phyloP scores from a whole-genome alignment of 2,888 invertebrate species.

The Unio delphinus region DNA sequence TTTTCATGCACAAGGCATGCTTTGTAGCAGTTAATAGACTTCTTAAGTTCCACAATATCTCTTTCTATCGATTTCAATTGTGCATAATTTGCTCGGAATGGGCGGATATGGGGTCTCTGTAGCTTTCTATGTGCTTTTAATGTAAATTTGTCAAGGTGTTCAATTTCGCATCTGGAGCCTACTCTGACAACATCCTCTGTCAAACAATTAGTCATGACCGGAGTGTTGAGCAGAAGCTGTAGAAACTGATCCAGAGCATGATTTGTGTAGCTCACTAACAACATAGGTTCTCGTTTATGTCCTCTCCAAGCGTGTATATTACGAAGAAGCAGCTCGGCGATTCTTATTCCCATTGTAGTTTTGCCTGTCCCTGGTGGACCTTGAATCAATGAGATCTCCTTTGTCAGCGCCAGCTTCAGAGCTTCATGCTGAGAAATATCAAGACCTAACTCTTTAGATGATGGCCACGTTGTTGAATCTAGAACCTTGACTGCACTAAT shows the following conservation, averaged over 20 bases:
- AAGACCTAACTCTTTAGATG: constrained; percentile 29
- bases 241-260: constrained; percentile 90
- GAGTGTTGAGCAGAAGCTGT: constrained; percentile 72
- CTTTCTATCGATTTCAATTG: too few relatives aligned
- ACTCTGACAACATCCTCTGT: constrained; percentile 1
- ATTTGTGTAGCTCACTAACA: constrained; percentile 88
- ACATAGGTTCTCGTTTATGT: constrained; percentile 74
- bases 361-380: constrained; percentile 55
- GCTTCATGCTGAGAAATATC: constrained; percentile 53
- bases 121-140: neutral
- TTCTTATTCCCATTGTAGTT: constrained; percentile 47
- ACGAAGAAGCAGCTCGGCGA: constrained; percentile 75
- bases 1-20: too few relatives aligned
- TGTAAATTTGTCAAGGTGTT: constrained; percentile 3
- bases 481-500: neutral
- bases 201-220: neutral
- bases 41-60: too few relatives aligned
- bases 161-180: neutral
- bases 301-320: constrained; percentile 71
- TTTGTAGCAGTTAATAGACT: too few relatives aligned
- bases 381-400: constrained; percentile 51
- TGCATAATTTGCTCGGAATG: too few relatives aligned
- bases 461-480: constrained; percentile 37
- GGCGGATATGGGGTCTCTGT: too few relatives aligned
- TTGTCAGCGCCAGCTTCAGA: constrained; percentile 40